Evolutionary conservation across 2,888 invertebrate species (phyloP), one percentile per base, ranked within the genome.

Genomic region (Tetragnatha montana): DNA sequence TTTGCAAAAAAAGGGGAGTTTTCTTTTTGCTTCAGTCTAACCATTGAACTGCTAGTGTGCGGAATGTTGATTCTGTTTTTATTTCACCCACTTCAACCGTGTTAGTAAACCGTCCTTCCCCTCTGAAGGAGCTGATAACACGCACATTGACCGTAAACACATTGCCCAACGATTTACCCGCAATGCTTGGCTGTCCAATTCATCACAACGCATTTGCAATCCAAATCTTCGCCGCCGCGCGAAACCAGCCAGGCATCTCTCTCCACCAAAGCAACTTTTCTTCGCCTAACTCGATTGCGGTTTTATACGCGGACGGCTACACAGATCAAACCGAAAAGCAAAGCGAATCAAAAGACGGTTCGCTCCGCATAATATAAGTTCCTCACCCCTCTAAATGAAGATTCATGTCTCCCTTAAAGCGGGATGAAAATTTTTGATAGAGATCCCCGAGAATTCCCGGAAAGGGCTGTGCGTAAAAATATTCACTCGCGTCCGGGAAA

Each of bases 391-490:
- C 78, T 79, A 85, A 85, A 50, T 70, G 85, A 71, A 85, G 78
- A 78, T 78, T 85, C 21, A 60, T 60, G 17, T 10, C 60, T 60
- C 51, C 50, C 71, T 85, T 51, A 70, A 70, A 85, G 50, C 21
- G 71, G 51, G 76, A 76, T n/a, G 35, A 69, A 73, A 68, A 83
- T 49, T 74, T 70, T 47, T 60, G 81, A 73, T 50, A 75, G 83
- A 75, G 74, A 83, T 83, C 73, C 17, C 83, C 35, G 35, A 35
- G 51, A 88, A 83, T 88, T 88, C 88, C 88, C 14, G 73, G 88
- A 83, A 83, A 83, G 83, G 78, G 79, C n/a, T n/a, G n/a, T n/a
- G n/a, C 83, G 83, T 88, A 88, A 88, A 88, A 88, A 88, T 84
- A 81, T 82, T 86, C 88, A 60, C 71, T 73, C 71, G 14, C 79